These are phyloP conservation scores for Masticophis lateralis DNA, from an alignment of 2,797 vertebrate genomes.

Conservation along the genomic window DNA sequence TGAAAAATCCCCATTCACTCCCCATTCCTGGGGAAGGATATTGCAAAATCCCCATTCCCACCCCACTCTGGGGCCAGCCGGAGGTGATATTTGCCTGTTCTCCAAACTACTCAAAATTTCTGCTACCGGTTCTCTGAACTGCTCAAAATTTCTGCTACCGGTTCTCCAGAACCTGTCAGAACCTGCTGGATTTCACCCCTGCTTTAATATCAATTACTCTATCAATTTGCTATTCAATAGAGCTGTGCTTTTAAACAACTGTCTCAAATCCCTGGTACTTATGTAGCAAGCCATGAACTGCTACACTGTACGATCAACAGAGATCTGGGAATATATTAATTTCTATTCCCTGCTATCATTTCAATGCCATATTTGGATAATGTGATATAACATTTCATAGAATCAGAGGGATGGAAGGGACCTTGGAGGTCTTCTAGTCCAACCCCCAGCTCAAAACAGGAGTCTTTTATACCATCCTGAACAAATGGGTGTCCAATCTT, in stretches of 20 bases:
- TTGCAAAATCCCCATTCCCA: no score
- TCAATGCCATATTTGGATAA: conserved; percentile 55
- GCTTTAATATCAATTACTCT: not conserved
- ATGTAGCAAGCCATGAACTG: not conserved
- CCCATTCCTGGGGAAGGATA: no score
- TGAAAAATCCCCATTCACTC: no score
- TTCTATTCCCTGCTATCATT: conserved; percentile 43
- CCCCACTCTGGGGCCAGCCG: no score
- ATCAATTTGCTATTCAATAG: conserved; percentile 28
- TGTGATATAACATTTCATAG: not conserved
- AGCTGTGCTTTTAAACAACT: conserved; percentile 4
- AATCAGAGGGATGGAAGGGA: not conserved
- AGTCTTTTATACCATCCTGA: not conserved
- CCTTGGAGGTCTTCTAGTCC: not conserved
- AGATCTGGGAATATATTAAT: conserved; percentile 47
- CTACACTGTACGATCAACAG: not conserved
- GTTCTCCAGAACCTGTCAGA: no score
- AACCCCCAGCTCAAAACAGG: not conserved
- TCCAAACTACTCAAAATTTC: no score
- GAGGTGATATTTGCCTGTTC: no score
- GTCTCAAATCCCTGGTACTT: conserved; percentile 23
- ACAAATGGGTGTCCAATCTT: not conserved
- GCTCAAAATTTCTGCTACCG: no score
- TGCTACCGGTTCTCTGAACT: no score
- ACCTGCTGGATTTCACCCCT: no score